Conservation (phyloP, 1,140 invertebrate genomes). For the Phthorimaea operculella region DNA sequence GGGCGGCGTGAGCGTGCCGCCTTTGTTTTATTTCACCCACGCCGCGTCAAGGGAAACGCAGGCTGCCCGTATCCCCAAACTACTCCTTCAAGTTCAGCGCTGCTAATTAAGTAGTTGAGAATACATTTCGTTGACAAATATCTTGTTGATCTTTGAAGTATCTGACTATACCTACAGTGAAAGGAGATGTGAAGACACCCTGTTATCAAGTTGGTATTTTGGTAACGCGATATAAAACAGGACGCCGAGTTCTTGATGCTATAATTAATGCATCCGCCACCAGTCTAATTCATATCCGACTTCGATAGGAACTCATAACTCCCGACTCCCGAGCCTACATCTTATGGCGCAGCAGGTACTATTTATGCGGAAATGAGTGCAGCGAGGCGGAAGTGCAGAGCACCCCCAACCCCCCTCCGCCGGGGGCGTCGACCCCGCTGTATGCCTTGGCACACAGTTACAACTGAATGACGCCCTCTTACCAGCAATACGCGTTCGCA, state of each 20-base stretch:
- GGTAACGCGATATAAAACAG: no score
- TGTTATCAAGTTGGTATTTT: no score
- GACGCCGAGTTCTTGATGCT: no score
- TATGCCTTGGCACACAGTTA: neutral
- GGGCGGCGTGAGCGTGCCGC: constrained; percentile 37
- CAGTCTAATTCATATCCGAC: no score
- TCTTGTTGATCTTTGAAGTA: no score
- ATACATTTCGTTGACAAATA: no score
- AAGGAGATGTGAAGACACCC: no score
- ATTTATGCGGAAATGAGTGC: constrained; percentile 66
- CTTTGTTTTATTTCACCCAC: constrained; percentile 64
- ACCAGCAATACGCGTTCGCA: neutral
- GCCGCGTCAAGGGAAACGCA: constrained; percentile 57
- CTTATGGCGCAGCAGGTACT: constrained; percentile 46
- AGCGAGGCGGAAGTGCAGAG: constrained; percentile 62
- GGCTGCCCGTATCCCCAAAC: constrained; percentile 13
- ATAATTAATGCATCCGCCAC: no score
- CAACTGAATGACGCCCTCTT: constrained; percentile 2
- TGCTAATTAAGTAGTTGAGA: no score
- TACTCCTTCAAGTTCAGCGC: no score
- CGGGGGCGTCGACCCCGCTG: constrained; percentile 54
- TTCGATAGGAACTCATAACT: neutral
- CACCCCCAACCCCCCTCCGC: constrained; percentile 32
- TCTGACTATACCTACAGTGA: no score
- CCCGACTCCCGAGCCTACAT: constrained; percentile 32